Evolutionary conservation across 2,113 vertebrate species (phyloP).

Genomic region (Bucco capensis): DNA sequence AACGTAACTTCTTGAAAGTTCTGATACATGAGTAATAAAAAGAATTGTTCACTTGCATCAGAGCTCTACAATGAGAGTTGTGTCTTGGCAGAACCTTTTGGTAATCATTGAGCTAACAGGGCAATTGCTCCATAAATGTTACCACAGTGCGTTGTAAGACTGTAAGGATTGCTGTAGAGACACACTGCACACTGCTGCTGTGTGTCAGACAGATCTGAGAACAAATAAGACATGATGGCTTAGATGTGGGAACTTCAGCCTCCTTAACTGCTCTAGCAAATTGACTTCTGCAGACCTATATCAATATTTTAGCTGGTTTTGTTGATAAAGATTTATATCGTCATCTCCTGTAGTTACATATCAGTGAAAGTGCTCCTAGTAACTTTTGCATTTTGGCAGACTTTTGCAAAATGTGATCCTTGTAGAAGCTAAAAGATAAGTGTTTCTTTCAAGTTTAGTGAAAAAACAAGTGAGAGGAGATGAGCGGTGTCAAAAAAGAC

Average conservation of each 20-base stretch:
- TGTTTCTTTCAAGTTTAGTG: not conserved
- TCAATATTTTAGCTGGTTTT: not conserved
- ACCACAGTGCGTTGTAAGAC: not conserved
- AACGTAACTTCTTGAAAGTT: not conserved
- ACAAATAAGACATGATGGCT: not conserved
- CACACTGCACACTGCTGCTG: not conserved
- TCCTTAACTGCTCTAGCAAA: accelerated
- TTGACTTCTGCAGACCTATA: not conserved
- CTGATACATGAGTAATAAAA: not conserved
- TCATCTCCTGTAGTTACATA: not conserved
- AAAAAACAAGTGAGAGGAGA: not conserved
- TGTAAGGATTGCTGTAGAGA: not conserved
- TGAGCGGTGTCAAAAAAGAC: not conserved
- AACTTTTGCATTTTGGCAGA: not conserved
- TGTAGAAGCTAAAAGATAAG: not conserved
- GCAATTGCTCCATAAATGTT: not conserved
- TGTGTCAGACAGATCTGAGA: not conserved
- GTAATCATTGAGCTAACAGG: not conserved
- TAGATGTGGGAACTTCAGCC: not conserved
- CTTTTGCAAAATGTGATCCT: not conserved
- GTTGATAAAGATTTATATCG: not conserved
- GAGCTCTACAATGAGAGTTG: accelerated
- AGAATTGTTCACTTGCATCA: not conserved
- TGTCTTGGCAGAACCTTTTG: not conserved
- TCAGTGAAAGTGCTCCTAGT: not conserved